Base-by-base conservation (phyloP, 1,140 invertebrate genomes). In the Centruroides sculpturatus region DNA sequence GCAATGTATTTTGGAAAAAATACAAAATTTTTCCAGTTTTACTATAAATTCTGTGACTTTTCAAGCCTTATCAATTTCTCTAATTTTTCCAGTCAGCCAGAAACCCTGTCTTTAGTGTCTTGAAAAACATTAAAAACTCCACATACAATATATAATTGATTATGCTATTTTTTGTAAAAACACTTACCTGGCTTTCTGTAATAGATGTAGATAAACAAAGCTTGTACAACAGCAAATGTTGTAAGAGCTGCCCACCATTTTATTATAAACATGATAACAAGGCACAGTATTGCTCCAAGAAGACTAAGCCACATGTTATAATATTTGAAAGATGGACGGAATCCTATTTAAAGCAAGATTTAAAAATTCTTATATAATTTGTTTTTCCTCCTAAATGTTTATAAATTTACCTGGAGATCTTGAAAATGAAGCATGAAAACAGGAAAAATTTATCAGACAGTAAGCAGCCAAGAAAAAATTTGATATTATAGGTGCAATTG, bases 391-490 rank as follows among this genome's bases (percentile, higher is more conserved):
- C 41, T 6, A 41, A 41, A 41, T 41, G 8, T 41, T 6, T 6
- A 6, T 35, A 5, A 56, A 56, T 12, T 47, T 59, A 71, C 82
- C 79, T 58, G 79, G 80, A 12, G 79, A 78, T 66, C 79, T 78
- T 0, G 81, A 87, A 60, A 89, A 74, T 53, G 89, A 91, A 23
- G 92, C 92, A 77, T 98, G 92, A 75, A 98, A 97, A 49, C 92
- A 95, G 5, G 80, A 77, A 64, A 94, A 97, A 77, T 98, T 98
- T 63, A 98, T 92, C 35, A 98, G 80, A 61, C 90, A 91, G 70
- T 98, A 99, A 5, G 93, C 90, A 64, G 92, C 92, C 68, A 99
- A 78, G 76, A 98, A 98, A 75, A 98, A 98, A 73, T 98, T 98
- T 23, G 93, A 97, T 65, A 98, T 97, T 56, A 98, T 76, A 5